These are phyloP conservation scores for Meteorus colon DNA, from an alignment of 2,888 invertebrate species.

Conservation along the genomic window DNA sequence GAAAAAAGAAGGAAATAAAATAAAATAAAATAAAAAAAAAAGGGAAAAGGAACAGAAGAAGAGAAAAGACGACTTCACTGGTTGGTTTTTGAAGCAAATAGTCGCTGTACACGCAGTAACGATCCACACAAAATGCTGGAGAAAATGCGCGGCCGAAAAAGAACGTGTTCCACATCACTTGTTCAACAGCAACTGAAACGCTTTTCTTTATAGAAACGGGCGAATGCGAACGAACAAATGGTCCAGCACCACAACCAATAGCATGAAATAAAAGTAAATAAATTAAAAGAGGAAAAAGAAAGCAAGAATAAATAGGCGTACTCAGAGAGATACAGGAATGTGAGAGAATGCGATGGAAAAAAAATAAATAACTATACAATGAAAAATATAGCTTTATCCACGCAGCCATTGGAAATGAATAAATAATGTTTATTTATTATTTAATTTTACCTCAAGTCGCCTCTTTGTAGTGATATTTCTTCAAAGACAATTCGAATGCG, in stretches of 20 bases:
- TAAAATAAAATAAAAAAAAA: background rate
- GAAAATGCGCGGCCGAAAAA: slow-evolving; percentile 7
- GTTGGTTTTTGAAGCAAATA: background rate
- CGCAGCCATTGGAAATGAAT: background rate
- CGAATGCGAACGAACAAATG: slow-evolving; percentile 1
- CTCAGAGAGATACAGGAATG: background rate
- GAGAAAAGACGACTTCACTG: slow-evolving; percentile 4
- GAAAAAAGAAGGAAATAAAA: background rate
- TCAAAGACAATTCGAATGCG: slow-evolving; percentile 88
- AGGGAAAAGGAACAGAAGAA: background rate
- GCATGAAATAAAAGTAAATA: slow-evolving; percentile 1
- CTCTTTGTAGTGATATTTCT: slow-evolving; percentile 85
- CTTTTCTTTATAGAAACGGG: slow-evolving; percentile 15
- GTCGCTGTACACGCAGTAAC: slow-evolving; percentile 17
- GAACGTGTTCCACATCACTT: slow-evolving; percentile 6
- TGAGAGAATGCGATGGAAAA: background rate
- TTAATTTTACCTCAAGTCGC: slow-evolving; percentile 81
- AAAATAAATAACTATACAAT: background rate
- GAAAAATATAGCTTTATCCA: background rate
- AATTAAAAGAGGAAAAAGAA: background rate
- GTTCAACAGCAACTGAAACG: slow-evolving; percentile 8
- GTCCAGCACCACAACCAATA: background rate
- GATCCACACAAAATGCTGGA: slow-evolving; percentile 10
- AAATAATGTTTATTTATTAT: background rate
- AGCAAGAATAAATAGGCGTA: background rate